Evolutionary conservation across 2,797 vertebrate genomes (phyloP), one percentile per base, ranked within the genome.

Genomic region (Anas capensis): DNA sequence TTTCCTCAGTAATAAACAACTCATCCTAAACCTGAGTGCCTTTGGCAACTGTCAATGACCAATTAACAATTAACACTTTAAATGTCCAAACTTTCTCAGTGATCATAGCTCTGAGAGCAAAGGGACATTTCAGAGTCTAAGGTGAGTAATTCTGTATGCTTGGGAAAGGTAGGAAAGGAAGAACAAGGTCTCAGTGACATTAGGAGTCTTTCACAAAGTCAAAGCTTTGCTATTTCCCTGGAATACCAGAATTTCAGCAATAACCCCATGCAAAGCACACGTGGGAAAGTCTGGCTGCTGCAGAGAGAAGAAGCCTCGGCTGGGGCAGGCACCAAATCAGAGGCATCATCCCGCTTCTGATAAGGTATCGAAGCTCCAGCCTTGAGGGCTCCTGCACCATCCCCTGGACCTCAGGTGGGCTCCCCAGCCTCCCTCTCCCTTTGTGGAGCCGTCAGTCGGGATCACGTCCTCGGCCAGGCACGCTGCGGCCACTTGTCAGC

Each of bases 401-500:
- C 38, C 24, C 54, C 54, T 92, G 3, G 2, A 33, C 51, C 53
- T 94, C 97, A 97, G 93, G 94, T 97, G 91, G 94, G 80, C 18
- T 95, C 36, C 57, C 44, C 31, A 19, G 75, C 85, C 60, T 82
- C 82, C 3, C 88, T 76, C 80, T 94, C 82, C 92, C 86, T 97
- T 96, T 97, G 89, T 97, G 75, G 86, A 82, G 19, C 76, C 51
- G 92, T 97, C 97, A 97, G 75, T 97, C 96, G 96, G 96, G 96
- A 96, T 97, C 96, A 97, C 38, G 48, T 92, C 86, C 82, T 96
- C 72, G 81, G 91, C 94, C 92, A 88, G 86, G 92, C 88, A 94
- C 94, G 85, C 90, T 73, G 14, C 86, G 86, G 92, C 81, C 94
- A 96, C 96, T 97, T 96, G 96, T 96, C 97, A 97, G 79, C 94